Evolutionary conservation across 2,797 vertebrate genomes (phyloP).

Genomic region (Takifugu ocellatus): DNA sequence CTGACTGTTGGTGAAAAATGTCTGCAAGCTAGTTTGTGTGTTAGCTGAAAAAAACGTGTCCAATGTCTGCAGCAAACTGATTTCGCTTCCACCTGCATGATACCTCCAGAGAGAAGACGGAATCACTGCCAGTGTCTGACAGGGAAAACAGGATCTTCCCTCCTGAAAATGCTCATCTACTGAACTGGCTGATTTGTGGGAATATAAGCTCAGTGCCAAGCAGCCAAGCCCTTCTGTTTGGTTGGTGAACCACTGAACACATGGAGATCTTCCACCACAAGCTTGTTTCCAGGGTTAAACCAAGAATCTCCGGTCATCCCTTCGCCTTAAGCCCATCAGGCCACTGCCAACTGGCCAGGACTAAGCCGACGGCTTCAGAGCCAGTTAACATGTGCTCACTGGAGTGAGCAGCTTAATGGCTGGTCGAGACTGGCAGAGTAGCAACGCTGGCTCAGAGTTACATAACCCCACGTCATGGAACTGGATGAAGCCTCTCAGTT

Average conservation of each 20-base stretch:
- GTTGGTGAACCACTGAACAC: conserved; percentile 7
- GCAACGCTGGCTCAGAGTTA: conserved; percentile 42
- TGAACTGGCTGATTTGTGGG: no score
- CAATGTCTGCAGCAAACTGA: no score
- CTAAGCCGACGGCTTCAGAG: conserved; percentile 51
- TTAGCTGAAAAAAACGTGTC: no score
- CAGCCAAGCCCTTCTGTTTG: conserved; percentile 26
- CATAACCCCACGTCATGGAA: conserved; percentile 52
- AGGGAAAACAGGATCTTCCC: no score
- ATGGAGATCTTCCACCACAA: conserved; percentile 20
- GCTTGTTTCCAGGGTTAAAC: conserved; percentile 2
- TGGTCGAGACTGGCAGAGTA: conserved; percentile 42
- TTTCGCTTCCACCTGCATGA: no score
- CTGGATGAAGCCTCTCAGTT: conserved; percentile 25
- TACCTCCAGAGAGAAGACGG: no score
- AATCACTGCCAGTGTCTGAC: no score
- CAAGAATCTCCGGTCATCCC: conserved; percentile 14
- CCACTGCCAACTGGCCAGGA: conserved; percentile 31
- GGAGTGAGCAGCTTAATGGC: conserved; percentile 50
- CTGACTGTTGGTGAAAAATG: no score
- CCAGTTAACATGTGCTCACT: conserved; percentile 48
- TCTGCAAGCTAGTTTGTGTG: no score
- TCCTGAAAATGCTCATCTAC: no score
- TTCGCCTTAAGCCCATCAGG: conserved; percentile 18
- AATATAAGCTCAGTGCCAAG: conserved; percentile 17